These are phyloP conservation scores for Sebastes nivosus DNA, from an alignment of 2,797 vertebrate species.

Conservation along the genomic window DNA sequence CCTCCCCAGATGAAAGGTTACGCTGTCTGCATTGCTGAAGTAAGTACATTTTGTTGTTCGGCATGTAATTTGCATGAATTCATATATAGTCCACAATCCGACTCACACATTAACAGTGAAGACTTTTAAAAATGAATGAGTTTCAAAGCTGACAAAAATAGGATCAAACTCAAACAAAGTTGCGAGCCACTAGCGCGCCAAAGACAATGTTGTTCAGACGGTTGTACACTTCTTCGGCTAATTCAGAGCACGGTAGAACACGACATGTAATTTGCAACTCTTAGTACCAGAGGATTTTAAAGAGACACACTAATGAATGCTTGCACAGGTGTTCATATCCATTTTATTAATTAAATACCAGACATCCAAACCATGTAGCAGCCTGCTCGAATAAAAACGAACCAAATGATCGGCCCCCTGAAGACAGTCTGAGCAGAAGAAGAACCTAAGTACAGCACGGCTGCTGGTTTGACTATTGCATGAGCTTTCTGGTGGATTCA, in stretches of 20 bases:
- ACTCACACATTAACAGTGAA: not conserved
- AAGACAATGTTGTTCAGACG: conserved; percentile 12
- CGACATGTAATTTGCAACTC: conserved; percentile 32
- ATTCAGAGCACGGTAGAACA: conserved; percentile 16
- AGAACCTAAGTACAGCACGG: not conserved
- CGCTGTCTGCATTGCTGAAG: not conserved
- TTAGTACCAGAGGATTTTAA: conserved; percentile 17
- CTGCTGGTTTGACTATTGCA: conserved; percentile 12
- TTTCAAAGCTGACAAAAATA: conserved; percentile 26
- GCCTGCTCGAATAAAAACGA: conserved; percentile 23
- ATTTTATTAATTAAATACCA: conserved; percentile 56
- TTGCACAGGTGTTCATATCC: conserved; percentile 49
- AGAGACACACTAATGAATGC: conserved; percentile 43
- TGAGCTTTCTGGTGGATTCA: conserved; percentile 17
- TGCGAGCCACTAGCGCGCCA: not conserved
- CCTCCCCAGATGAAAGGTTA: conserved; percentile 6
- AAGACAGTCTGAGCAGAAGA: conserved; percentile 1
- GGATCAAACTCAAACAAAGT: not conserved
- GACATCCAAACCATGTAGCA: conserved; percentile 34
- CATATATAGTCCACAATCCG: conserved; percentile 2
- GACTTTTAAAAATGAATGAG: conserved; percentile 40
- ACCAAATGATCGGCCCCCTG: not conserved
- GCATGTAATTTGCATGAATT: conserved; percentile 49
- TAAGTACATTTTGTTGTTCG: conserved; percentile 52
- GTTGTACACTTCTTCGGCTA: conserved; percentile 2